A percentile compares a stretch with the other conserved stretches of the same genome.
Evolutionary conservation across 2,888 invertebrate genomes (phyloP).

Genomic region (Myopa testacea): DNA sequence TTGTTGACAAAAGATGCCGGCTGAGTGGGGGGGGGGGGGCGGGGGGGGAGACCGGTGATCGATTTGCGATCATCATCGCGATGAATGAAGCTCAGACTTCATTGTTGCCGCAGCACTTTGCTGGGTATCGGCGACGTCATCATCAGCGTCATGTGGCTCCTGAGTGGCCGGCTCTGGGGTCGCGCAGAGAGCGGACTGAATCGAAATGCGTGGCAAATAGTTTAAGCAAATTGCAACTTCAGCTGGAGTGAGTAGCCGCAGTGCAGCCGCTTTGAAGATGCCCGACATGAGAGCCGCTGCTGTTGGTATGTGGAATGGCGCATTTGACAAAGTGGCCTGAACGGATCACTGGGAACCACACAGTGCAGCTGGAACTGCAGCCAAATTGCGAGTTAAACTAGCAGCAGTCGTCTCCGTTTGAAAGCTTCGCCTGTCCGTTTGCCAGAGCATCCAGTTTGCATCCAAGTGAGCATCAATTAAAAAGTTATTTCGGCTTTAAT

Average conservation of each 20-base stretch:
- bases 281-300: constrained; percentile 36
- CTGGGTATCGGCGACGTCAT: constrained; percentile 22
- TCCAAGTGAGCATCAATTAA: constrained; percentile 25
- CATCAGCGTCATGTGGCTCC: constrained; percentile 40
- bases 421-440: background rate
- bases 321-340: constrained; percentile 57
- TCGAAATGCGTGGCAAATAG: constrained; percentile 52
- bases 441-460: background rate
- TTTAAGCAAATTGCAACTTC: constrained; percentile 53
- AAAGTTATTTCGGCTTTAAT: constrained; percentile 22
- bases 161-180: constrained; percentile 35
- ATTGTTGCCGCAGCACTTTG: constrained; percentile 40
- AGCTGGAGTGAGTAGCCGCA: constrained; percentile 43
- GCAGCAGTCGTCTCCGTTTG: constrained; percentile 24
- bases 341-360: constrained; percentile 46
- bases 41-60: constrained; percentile 27
- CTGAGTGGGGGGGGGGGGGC: background rate
- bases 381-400: constrained; percentile 36
- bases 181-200: background rate
- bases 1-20: constrained; percentile 39
- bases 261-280: constrained; percentile 40
- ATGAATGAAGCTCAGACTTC: constrained; percentile 47
- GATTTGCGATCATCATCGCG: constrained; percentile 39
- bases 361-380: no score
- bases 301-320: constrained; percentile 52